Base-by-base conservation (phyloP, 2,888 invertebrate genomes). In the Linyphia triangularis region DNA sequence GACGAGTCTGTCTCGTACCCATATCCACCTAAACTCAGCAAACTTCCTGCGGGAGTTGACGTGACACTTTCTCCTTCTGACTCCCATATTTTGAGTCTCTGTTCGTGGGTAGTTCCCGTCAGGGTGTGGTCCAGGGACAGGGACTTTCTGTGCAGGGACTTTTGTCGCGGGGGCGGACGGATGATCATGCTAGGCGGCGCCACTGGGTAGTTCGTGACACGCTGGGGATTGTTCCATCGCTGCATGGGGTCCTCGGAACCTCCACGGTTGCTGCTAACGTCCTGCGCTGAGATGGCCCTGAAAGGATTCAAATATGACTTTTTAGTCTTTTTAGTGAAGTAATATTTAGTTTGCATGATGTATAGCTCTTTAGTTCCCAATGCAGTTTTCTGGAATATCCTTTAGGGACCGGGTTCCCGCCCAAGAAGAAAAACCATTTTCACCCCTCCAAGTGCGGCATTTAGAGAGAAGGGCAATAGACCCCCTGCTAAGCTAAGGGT, bases 71-170 rank as follows among this genome's bases (percentile, higher is more conserved):
- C 93, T 0, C 92, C 93, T 90, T 96, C 96, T 78, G 95, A 95
- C 91, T 95, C 96, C 97, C 97, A 97, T 91, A 97, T 96, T 85
- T 94, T 94, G 93, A 96, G 94, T 93, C 93, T 91, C 85, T 90
- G 67, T 85, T 90, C 90, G 89, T 85, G 92, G 43, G 93, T 93
- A 90, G 92, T 92, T 75, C 92, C 92, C 19, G 73, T 30, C n/a
- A 93, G 92, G 5, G 95, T 95, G 92, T 96, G 96, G 92, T 96
- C 96, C 89, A 96, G 92, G 7, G 96, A 96, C 67, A 96, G 92
- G 92, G 95, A 95, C 92, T 95, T 96, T 90, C 95, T 93, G 90
- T 95, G 94, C 65, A 96, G 92, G 91, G 91, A 89, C 77, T 91
- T 91, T 40, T 89, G 89, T n/a, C 91, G 61, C 5, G 90, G 91